Conservation (phyloP, 2,113 vertebrate genomes). For the Microcebus ravelobensis region DNA sequence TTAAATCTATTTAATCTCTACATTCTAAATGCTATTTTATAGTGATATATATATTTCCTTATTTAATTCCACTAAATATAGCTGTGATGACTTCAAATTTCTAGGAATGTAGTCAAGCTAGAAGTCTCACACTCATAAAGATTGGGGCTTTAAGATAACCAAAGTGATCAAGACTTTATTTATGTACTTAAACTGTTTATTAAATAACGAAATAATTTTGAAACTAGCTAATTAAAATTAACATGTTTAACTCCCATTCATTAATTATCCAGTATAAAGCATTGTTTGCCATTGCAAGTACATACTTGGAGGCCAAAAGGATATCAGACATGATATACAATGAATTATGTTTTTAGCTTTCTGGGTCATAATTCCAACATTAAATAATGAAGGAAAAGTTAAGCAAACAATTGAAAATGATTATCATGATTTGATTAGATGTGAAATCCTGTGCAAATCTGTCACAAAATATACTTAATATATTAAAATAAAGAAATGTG, state of each 20-base stretch:
- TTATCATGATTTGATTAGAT: neutral
- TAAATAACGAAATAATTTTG: neutral
- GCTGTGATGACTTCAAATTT: neutral
- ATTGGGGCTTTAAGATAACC: neutral
- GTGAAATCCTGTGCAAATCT: neutral
- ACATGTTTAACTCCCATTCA: neutral
- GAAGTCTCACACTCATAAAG: neutral
- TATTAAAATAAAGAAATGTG: neutral
- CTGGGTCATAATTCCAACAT: neutral
- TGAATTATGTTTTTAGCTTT: neutral
- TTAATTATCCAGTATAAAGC: neutral
- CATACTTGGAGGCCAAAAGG: neutral
- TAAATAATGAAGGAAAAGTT: neutral
- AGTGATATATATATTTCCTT: neutral
- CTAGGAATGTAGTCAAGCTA: neutral
- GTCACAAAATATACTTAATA: neutral
- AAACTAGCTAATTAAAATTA: neutral
- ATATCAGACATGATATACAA: neutral
- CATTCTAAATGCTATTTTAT: neutral
- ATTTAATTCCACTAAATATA: neutral
- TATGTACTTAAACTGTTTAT: neutral
- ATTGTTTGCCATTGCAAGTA: neutral
- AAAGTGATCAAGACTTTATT: neutral
- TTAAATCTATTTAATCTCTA: neutral
- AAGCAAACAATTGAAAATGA: slow-evolving; percentile 3